Conservation (phyloP, 1,140 invertebrate species). For the Drosophila jambulina region DNA sequence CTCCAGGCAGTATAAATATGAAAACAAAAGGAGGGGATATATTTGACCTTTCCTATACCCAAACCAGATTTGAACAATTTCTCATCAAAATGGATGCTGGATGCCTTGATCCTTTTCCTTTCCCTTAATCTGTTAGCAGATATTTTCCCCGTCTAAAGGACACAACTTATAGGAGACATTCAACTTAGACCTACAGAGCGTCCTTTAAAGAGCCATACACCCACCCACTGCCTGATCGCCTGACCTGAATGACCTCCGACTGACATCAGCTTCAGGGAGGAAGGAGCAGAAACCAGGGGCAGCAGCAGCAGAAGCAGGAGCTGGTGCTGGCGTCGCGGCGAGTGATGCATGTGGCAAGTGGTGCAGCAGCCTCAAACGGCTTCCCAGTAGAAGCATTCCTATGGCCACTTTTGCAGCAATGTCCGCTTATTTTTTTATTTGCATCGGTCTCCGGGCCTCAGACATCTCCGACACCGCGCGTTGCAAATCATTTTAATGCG, state of each 20-base stretch:
- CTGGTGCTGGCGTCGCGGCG: slow-evolving; percentile 12
- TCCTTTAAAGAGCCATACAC: slow-evolving; percentile 6
- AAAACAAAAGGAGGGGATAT: too few relatives aligned
- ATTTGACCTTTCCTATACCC: not conserved
- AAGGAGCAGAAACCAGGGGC: not conserved
- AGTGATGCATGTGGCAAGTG: slow-evolving; percentile 37
- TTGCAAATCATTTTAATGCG: slow-evolving; percentile 66
- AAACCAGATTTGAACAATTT: not conserved
- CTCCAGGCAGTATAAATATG: too few relatives aligned
- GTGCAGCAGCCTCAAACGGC: slow-evolving; percentile 3
- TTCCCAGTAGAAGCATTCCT: slow-evolving; percentile 11
- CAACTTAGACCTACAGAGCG: not conserved
- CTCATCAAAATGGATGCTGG: not conserved
- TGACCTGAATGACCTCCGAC: slow-evolving; percentile 33
- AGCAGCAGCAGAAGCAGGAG: not conserved
- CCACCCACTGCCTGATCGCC: not conserved
- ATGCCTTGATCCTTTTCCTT: too few relatives aligned
- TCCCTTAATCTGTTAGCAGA: not conserved
- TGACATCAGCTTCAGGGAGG: slow-evolving; percentile 6
- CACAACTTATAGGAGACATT: not conserved
- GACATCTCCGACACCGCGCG: slow-evolving; percentile 15
- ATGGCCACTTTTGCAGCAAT: slow-evolving; percentile 42
- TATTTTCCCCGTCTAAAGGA: not conserved
- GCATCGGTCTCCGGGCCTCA: slow-evolving; percentile 5
- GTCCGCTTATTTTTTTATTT: slow-evolving; percentile 21